A percentile compares a stretch with the other conserved stretches of the same genome.
Evolutionary conservation across 2,888 invertebrate genomes (phyloP).

Genomic region (Escarpia spicata): DNA sequence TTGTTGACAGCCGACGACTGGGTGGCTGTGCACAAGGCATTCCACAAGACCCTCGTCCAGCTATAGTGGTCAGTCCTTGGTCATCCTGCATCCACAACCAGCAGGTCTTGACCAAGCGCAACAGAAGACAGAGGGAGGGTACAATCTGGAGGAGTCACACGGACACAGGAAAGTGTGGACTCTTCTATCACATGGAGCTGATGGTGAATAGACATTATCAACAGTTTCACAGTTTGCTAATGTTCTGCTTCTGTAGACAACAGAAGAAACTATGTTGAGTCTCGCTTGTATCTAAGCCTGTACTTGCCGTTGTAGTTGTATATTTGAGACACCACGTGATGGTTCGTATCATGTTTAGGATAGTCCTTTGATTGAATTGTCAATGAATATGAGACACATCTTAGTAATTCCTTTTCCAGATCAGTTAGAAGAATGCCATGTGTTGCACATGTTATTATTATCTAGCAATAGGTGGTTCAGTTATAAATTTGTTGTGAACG

Average conservation of each 20-base stretch:
- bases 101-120: too few relatives aligned
- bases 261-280: not conserved
- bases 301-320: not conserved
- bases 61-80: not conserved
- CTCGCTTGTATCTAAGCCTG: too few relatives aligned
- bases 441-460: not conserved
- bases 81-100: too few relatives aligned
- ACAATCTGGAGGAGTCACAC: not conserved
- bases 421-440: not conserved
- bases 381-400: not conserved
- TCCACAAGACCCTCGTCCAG: not conserved
- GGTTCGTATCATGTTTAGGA: not conserved
- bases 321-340: not conserved
- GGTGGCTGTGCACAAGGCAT: not conserved
- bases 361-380: not conserved
- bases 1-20: not conserved
- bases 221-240: not conserved
- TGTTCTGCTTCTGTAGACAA: not conserved
- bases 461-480: not conserved
- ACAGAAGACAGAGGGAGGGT: not conserved
- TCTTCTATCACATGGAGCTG: not conserved
- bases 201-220: not conserved
- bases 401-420: not conserved
- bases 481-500: not conserved
- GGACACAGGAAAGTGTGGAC: not conserved